These are phyloP conservation scores for Drosophila demipolita DNA, from an alignment of 2,888 invertebrate species.

Conservation along the genomic window DNA sequence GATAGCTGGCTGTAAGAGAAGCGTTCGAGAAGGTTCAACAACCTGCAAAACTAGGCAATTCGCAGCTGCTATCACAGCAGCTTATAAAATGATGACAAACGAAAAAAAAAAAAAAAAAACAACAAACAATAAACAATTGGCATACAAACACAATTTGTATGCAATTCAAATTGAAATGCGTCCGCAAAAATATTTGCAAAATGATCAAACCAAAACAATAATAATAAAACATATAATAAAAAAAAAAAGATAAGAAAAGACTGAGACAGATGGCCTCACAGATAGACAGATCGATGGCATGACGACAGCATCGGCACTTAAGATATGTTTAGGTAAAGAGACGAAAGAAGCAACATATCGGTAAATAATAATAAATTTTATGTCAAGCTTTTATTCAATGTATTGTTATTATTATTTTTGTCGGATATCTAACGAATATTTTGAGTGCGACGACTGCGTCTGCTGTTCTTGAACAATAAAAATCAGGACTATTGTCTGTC, in stretches of 20 bases:
- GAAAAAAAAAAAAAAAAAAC: slow-evolving; percentile 21
- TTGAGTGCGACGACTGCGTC: slow-evolving; percentile 13
- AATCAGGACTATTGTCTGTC: slow-evolving; percentile 76
- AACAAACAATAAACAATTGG: slow-evolving; percentile 21
- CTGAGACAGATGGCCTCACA: not conserved
- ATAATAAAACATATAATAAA: not conserved
- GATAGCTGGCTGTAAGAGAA: not conserved
- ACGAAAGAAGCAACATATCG: slow-evolving; percentile 53
- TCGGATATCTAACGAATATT: slow-evolving; percentile 32
- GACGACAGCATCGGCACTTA: slow-evolving; percentile 46
- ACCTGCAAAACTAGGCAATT: slow-evolving; percentile 47
- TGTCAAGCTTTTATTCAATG: slow-evolving; percentile 65
- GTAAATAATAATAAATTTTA: slow-evolving; percentile 79
- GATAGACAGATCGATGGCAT: slow-evolving; percentile 19
- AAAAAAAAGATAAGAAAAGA: not conserved
- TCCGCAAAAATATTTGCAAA: slow-evolving; percentile 40
- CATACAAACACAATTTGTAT: slow-evolving; percentile 51
- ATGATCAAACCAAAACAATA: slow-evolving; percentile 10
- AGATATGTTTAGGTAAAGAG: slow-evolving; percentile 45
- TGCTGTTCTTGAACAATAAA: slow-evolving; percentile 59
- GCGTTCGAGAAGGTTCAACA: slow-evolving; percentile 53
- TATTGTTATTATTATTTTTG: slow-evolving; percentile 67
- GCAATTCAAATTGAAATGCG: slow-evolving; percentile 54
- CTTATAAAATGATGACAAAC: slow-evolving; percentile 12
- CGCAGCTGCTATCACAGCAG: slow-evolving; percentile 16